A percentile compares a stretch with the other conserved stretches of the same genome.
Conservation (phyloP, 2,888 invertebrate species). For the Salpingus planirostris region DNA sequence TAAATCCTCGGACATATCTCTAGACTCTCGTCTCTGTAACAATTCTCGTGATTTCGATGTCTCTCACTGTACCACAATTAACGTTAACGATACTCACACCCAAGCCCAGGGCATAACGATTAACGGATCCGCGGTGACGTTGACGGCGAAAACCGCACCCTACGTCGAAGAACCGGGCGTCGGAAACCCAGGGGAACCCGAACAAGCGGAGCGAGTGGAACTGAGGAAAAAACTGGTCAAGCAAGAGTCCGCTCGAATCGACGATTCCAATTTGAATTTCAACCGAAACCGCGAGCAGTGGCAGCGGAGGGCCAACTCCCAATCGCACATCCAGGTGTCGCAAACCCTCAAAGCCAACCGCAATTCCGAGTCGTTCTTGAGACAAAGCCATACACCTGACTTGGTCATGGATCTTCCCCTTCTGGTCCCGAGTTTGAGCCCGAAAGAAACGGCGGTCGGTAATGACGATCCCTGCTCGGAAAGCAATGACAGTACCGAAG, state of each 20-base stretch:
- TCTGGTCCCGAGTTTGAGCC: conserved; percentile 41
- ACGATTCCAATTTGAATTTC: conserved; percentile 42
- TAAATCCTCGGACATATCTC: conserved; percentile 22
- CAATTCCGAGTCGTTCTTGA: conserved; percentile 35
- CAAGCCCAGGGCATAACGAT: conserved; percentile 24
- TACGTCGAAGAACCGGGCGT: conserved; percentile 10
- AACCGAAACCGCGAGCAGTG: conserved; percentile 50
- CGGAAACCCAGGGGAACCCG: no score
- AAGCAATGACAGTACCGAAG: conserved; percentile 17
- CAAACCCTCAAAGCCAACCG: conserved; percentile 35
- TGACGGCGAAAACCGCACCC: neutral
- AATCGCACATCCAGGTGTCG: conserved; percentile 37
- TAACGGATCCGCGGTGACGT: conserved; percentile 20
- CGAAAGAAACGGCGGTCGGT: conserved; percentile 28
- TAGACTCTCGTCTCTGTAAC: conserved; percentile 17
- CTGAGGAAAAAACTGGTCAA: conserved; percentile 13
- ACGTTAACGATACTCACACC: conserved; percentile 23
- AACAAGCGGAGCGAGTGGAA: conserved; percentile 6
- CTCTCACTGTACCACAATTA: conserved; percentile 29
- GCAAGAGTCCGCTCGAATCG: conserved; percentile 24
- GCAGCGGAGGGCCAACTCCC: conserved; percentile 52
- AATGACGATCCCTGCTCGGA: neutral
- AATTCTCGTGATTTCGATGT: conserved; percentile 19
- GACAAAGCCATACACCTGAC: conserved; percentile 62
- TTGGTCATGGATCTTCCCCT: conserved; percentile 79